These are phyloP conservation scores for Drosophila setifemur DNA, from an alignment of 1,140 invertebrate species.

Conservation along the genomic window DNA sequence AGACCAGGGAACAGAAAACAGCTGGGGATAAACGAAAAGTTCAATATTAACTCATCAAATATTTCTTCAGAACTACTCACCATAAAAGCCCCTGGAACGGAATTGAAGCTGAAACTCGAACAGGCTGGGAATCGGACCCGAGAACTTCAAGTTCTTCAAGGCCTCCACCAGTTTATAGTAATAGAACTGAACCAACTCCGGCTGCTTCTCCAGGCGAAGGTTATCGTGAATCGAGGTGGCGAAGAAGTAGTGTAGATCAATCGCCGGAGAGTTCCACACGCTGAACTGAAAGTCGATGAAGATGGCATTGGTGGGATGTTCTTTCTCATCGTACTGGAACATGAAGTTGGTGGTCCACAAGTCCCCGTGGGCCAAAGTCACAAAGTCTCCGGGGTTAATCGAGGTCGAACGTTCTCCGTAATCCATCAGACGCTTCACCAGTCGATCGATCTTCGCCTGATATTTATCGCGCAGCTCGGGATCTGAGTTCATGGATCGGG, in stretches of 20 bases:
- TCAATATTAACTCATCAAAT: neutral
- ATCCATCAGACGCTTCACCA: slow-evolving; percentile 51
- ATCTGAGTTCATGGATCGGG: slow-evolving; percentile 36
- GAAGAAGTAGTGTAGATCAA: slow-evolving; percentile 74
- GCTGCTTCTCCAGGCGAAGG: slow-evolving; percentile 18
- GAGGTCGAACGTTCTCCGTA: slow-evolving; percentile 46
- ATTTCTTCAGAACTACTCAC: slow-evolving; percentile 9
- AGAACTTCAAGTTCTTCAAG: slow-evolving; percentile 43
- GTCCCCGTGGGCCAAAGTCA: slow-evolving; percentile 86
- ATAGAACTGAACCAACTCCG: slow-evolving; percentile 65
- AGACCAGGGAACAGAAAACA: slow-evolving; percentile 38
- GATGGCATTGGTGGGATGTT: slow-evolving; percentile 48
- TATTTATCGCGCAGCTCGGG: slow-evolving; percentile 30
- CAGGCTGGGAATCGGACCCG: slow-evolving; percentile 50
- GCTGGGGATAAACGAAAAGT: neutral
- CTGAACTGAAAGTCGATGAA: slow-evolving; percentile 78
- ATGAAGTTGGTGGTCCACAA: slow-evolving; percentile 87
- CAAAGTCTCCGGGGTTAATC: slow-evolving; percentile 82
- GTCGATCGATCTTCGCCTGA: slow-evolving; percentile 39
- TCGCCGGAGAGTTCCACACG: slow-evolving; percentile 66
- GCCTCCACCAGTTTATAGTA: slow-evolving; percentile 48
- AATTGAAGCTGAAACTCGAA: slow-evolving; percentile 61
- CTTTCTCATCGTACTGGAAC: slow-evolving; percentile 83
- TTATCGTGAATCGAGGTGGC: slow-evolving; percentile 44
- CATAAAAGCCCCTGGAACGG: slow-evolving; percentile 43